These are phyloP conservation scores for Holacanthella duospinosa DNA, from an alignment of 2,888 invertebrate genomes.

Conservation along the genomic window DNA sequence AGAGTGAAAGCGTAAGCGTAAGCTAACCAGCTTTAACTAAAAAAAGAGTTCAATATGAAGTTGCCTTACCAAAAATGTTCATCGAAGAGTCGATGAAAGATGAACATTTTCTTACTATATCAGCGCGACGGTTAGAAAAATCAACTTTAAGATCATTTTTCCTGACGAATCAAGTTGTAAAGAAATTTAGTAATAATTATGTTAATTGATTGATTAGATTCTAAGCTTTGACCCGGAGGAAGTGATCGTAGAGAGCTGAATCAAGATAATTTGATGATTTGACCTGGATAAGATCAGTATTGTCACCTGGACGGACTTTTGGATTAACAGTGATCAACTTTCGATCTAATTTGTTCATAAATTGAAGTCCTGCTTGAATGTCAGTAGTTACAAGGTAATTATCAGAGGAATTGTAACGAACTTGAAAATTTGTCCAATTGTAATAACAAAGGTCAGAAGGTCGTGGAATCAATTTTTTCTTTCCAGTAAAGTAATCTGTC, in stretches of 20 bases:
- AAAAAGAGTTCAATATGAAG: too few species aligned
- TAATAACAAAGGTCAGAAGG: slow-evolving; percentile 64
- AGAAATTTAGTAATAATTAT: too few species aligned
- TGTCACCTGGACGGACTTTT: slow-evolving; percentile 51
- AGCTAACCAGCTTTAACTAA: too few species aligned
- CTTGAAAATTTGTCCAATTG: slow-evolving; percentile 63
- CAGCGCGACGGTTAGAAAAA: too few species aligned
- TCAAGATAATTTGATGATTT: slow-evolving; percentile 58
- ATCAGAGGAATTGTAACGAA: slow-evolving; percentile 58
- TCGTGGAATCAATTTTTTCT: slow-evolving; percentile 54
- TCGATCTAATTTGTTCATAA: slow-evolving; percentile 69
- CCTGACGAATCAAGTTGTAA: too few species aligned
- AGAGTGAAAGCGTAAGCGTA: too few species aligned
- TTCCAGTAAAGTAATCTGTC: slow-evolving; percentile 40
- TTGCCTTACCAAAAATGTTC: too few species aligned
- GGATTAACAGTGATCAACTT: slow-evolving; percentile 66
- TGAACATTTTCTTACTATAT: too few species aligned
- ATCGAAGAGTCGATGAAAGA: too few species aligned
- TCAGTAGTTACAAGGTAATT: slow-evolving; percentile 69
- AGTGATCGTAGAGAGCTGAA: slow-evolving; percentile 68
- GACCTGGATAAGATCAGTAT: slow-evolving; percentile 55
- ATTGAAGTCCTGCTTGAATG: slow-evolving; percentile 59
- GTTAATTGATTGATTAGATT: neutral
- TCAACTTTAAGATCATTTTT: too few species aligned
- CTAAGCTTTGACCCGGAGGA: slow-evolving; percentile 52